A percentile compares a stretch with the other conserved stretches of the same genome.
These are phyloP conservation scores for Numida meleagris DNA, from an alignment of 2,113 vertebrate species.

Conservation along the genomic window DNA sequence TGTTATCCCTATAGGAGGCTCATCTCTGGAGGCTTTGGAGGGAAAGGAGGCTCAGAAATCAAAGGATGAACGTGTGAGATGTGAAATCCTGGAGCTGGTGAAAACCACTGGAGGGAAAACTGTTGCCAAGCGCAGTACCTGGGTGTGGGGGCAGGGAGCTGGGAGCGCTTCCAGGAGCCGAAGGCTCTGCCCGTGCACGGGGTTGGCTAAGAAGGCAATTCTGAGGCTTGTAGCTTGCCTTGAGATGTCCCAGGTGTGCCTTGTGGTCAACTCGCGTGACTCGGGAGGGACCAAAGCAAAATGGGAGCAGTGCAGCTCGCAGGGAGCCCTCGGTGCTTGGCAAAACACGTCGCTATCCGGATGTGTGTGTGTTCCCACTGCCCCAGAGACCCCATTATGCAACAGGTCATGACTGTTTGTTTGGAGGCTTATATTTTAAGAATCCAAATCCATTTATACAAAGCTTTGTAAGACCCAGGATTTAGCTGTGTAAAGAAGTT, in stretches of 20 bases:
- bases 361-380: neutral
- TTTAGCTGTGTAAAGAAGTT: constrained; percentile 34
- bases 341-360: neutral
- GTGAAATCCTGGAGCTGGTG: neutral
- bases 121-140: constrained; percentile 46
- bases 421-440: constrained; percentile 48
- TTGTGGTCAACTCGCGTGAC: neutral
- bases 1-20: constrained; percentile 45
- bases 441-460: constrained; percentile 58
- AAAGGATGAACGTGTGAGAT: neutral
- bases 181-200: neutral
- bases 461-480: constrained; percentile 43
- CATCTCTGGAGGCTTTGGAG: constrained; percentile 9
- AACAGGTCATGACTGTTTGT: neutral
- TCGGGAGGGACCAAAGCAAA: neutral
- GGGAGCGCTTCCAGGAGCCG: neutral
- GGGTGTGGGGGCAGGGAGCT: constrained; percentile 3
- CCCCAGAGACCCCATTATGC: neutral
- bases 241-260: neutral
- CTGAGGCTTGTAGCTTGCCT: neutral
- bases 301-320: neutral
- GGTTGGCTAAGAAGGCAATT: neutral
- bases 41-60: constrained; percentile 1
- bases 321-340: neutral
- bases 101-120: neutral